phyloP scores from a whole-genome alignment of 2,113 vertebrate species.

The Anolis sagrei region DNA sequence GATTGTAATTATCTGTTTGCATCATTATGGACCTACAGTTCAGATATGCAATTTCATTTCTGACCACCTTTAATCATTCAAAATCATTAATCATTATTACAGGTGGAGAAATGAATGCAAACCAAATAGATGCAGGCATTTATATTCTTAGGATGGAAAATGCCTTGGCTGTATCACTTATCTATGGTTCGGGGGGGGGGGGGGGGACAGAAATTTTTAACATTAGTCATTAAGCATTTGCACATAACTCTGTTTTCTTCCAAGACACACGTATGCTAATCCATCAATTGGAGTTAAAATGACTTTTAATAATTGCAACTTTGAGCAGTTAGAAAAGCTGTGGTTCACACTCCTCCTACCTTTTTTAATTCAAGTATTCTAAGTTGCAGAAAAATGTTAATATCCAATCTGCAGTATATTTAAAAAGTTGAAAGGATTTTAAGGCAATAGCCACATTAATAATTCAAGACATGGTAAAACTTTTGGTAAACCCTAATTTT shows the following conservation, averaged over 20 bases:
- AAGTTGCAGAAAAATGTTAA: constrained; percentile 19
- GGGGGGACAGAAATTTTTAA: constrained; percentile 15
- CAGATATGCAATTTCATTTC: constrained; percentile 56
- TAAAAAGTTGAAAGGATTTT: constrained; percentile 22
- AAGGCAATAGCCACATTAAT: constrained; percentile 23
- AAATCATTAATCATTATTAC: constrained; percentile 47
- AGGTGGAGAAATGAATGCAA: constrained; percentile 55
- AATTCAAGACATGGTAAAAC: neutral
- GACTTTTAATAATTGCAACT: constrained; percentile 19
- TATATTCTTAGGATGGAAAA: constrained; percentile 26
- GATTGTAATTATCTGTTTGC: constrained; percentile 72
- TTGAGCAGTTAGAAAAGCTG: constrained; percentile 31
- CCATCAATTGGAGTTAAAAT: constrained; percentile 25
- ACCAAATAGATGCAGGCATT: constrained; percentile 25
- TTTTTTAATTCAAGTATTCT: constrained; percentile 27
- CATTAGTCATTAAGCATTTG: constrained; percentile 45
- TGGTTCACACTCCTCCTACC: neutral
- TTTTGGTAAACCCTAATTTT: neutral
- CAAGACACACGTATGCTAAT: constrained; percentile 26
- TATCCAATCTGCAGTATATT: constrained; percentile 41
- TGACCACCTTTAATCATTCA: constrained; percentile 57
- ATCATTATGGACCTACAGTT: constrained; percentile 56
- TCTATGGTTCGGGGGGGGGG: neutral
- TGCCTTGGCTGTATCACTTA: constrained; percentile 30
- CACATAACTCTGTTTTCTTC: constrained; percentile 23